Evolutionary conservation across 2,797 vertebrate genomes (phyloP), one percentile per base, ranked within the genome.

Genomic region (Spea hammondii): DNA sequence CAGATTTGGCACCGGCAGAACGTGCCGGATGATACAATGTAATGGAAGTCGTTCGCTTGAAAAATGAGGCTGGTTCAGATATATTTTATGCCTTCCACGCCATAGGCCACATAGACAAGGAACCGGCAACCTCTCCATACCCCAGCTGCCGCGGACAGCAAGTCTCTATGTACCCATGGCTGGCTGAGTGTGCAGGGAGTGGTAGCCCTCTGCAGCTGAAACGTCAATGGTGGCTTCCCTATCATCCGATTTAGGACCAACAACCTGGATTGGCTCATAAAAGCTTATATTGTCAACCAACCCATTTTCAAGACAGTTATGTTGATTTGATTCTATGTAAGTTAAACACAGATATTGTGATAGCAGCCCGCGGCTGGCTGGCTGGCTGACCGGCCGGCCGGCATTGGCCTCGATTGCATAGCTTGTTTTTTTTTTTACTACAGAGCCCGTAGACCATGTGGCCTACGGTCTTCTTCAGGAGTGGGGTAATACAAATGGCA

Each of bases 401-500:
- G 76, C 72, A 55, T 82, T 71, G 75, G 0, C 59, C n/a, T 62
- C 6, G 14, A 17, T 5, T 32, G 59, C 5, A 9, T 89, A 7
- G 14, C 9, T 62, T 62, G 4, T 11, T 53, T 53, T 53, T 53
- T 53, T 53, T 53, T 11, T 53, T 12, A 12, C 64, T 64, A 92
- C 86, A 90, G 90, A 85, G 86, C 83, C 73, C 84, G 84, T 72
- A 90, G 84, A 68, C 84, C 65, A 0, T 86, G 87, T n/a, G 73
- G 84, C 84, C 89, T 90, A 12, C 83, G 88, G 51, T 89, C 87
- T 80, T 91, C 92, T 82, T 91, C 89, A 0, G 65, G 91, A 84
- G 81, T 92, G 78, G 83, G 90, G 48, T 94, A 93, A 89, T 94
- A 96, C 87, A 94, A 95, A 87, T 93, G 93, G 86, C 97, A 98